A percentile compares a stretch with the other conserved stretches of the same genome.
These are phyloP conservation scores for Diplodus sargus DNA, from an alignment of 2,797 vertebrate genomes.

Conservation along the genomic window DNA sequence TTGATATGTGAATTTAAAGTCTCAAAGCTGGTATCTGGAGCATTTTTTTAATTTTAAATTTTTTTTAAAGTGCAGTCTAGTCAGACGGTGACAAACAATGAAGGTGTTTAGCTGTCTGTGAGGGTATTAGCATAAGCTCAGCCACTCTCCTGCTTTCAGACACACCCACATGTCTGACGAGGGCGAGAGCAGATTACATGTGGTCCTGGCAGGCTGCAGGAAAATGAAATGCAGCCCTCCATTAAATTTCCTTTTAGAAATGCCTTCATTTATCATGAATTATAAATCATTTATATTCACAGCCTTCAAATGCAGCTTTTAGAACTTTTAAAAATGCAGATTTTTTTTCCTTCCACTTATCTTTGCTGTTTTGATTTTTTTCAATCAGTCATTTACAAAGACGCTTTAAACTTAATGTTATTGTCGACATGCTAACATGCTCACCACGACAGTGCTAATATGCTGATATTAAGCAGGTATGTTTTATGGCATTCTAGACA, in stretches of 20 bases:
- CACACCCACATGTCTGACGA: slow-evolving; percentile 17
- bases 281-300: not conserved
- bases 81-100: slow-evolving; percentile 37
- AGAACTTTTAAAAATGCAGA: not conserved
- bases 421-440: too few relatives aligned
- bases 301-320: not conserved
- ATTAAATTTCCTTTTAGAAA: not conserved
- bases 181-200: slow-evolving; percentile 3
- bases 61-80: not conserved
- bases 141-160: slow-evolving; percentile 43
- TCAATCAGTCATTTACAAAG: not conserved
- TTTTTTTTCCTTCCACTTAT: not conserved
- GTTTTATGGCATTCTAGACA: not conserved
- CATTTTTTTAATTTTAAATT: not conserved
- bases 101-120: slow-evolving; percentile 59
- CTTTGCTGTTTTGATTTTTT: too few relatives aligned
- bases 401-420: not conserved
- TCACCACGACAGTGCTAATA: not conserved
- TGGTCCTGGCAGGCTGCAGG: not conserved
- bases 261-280: too few relatives aligned
- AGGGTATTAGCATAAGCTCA: slow-evolving; percentile 65
- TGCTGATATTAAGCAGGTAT: not conserved
- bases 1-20: not conserved
- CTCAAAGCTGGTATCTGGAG: slow-evolving; percentile 15
- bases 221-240: slow-evolving; percentile 2